Conservation (phyloP, 2,113 vertebrate genomes). For the Pygoscelis adeliae region DNA sequence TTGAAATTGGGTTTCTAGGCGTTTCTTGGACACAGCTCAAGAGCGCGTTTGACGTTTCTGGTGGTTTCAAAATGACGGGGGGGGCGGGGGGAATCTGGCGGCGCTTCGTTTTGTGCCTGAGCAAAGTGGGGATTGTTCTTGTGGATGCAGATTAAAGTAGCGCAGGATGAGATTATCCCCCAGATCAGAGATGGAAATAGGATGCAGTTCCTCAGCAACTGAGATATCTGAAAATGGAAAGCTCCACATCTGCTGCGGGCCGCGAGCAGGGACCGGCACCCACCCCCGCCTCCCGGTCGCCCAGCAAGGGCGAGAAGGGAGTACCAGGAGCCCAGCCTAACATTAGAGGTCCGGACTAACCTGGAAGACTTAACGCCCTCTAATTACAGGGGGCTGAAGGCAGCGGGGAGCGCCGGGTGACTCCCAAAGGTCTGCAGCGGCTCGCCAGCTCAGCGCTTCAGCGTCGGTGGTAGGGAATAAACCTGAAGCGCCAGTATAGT, state of each 20-base stretch:
- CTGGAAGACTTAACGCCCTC: background rate
- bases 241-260: background rate
- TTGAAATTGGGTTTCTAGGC: background rate
- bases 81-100: background rate
- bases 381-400: background rate
- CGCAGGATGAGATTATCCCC: background rate
- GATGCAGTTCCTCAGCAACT: background rate
- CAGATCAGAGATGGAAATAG: background rate
- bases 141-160: background rate
- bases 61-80: background rate
- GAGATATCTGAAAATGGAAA: background rate
- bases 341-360: background rate
- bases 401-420: background rate
- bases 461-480: background rate
- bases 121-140: background rate
- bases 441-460: background rate
- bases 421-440: background rate
- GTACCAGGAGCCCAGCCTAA: background rate
- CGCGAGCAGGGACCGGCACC: background rate
- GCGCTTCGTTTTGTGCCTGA: background rate
- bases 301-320: fast-evolving
- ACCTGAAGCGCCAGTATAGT: background rate
- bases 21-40: background rate
- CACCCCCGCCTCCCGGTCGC: too few species aligned
- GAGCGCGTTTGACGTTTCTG: background rate